These are phyloP conservation scores for Allobates femoralis DNA, from an alignment of 2,797 vertebrate genomes.

Conservation along the genomic window DNA sequence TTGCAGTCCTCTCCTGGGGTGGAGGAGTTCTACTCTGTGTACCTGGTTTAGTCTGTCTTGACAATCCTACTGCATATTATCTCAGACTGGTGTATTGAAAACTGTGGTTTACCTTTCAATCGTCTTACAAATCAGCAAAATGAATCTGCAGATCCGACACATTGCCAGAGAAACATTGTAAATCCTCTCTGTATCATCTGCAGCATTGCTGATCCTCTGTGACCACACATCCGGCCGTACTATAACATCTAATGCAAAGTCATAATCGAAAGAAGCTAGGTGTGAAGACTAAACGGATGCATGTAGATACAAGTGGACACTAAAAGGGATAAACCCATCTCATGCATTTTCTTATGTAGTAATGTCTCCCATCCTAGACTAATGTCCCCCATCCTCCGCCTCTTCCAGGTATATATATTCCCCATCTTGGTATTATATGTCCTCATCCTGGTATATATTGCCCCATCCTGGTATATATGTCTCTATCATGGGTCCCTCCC, in stretches of 20 bases:
- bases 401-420: too few species aligned
- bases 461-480: too few species aligned
- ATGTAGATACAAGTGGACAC: background rate
- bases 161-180: background rate
- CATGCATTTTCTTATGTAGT: too few species aligned
- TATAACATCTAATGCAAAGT: background rate
- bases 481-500: too few species aligned
- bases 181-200: background rate
- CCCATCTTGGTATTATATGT: too few species aligned
- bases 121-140: conserved; percentile 16
- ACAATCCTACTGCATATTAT: background rate
- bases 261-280: background rate
- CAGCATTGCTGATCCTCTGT: background rate
- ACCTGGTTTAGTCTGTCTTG: background rate
- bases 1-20: background rate
- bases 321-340: background rate
- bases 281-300: background rate
- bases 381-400: too few species aligned
- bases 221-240: background rate
- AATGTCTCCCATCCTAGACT: too few species aligned
- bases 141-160: conserved; percentile 12
- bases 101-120: conserved; percentile 4
- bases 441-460: too few species aligned
- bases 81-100: background rate
- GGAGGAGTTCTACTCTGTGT: background rate